Evolutionary conservation across 1,140 invertebrate species (phyloP).

Genomic region (Popillia japonica): DNA sequence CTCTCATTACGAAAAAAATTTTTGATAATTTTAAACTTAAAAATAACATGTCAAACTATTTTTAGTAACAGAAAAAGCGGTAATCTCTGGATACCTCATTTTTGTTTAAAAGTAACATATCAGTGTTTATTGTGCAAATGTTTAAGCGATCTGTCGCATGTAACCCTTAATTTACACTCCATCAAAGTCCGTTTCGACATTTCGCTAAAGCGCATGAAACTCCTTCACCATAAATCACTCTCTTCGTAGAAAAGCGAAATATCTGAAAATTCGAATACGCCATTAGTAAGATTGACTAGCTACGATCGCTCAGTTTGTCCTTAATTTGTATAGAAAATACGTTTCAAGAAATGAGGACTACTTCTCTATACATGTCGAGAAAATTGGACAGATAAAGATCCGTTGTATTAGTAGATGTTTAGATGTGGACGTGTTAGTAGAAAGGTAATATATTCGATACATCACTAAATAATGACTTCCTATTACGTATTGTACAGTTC

Average conservation of each 20-base stretch:
- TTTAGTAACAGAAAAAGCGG: too few species aligned
- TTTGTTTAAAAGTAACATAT: background rate
- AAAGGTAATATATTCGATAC: too few species aligned
- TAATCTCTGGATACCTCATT: too few species aligned
- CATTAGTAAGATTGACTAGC: background rate
- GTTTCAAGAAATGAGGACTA: background rate
- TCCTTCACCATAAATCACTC: background rate
- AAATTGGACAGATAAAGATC: too few species aligned
- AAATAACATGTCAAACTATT: too few species aligned
- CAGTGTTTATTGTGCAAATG: background rate
- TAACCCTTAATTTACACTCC: background rate
- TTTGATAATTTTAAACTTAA: too few species aligned
- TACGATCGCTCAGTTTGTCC: background rate
- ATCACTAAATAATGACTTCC: too few species aligned
- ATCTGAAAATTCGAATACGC: background rate
- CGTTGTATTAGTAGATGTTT: too few species aligned
- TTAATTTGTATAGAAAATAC: conserved; percentile 7
- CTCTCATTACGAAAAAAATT: too few species aligned
- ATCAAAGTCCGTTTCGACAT: conserved; percentile 14
- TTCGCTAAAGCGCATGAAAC: conserved; percentile 8
- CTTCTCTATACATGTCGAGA: background rate
- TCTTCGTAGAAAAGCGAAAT: background rate
- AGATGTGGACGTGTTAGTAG: too few species aligned
- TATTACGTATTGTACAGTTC: too few species aligned
- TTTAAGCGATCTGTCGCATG: background rate